These are phyloP conservation scores for Tapera naevia DNA, from an alignment of 2,797 vertebrate genomes.

Conservation along the genomic window DNA sequence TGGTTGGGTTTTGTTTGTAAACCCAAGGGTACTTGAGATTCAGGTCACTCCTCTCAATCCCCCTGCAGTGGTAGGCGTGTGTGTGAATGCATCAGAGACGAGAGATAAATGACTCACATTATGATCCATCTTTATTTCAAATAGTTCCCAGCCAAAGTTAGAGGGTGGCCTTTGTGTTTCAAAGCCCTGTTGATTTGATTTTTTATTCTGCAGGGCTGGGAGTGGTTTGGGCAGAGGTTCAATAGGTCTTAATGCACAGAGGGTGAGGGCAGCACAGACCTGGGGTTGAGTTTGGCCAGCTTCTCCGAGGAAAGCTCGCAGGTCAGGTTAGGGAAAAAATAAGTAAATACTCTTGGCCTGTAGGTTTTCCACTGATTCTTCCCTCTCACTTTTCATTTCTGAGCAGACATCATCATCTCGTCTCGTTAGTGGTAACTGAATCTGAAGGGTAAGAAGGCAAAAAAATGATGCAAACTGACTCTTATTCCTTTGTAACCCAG, in stretches of 20 bases:
- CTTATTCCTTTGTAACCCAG: neutral
- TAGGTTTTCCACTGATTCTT: neutral
- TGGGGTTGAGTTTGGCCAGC: neutral
- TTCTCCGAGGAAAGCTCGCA: neutral
- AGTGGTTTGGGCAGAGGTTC: neutral
- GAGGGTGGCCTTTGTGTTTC: slow-evolving; percentile 40
- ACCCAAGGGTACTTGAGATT: slow-evolving; percentile 56
- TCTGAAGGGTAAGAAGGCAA: slow-evolving; percentile 17
- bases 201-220: neutral
- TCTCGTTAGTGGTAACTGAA: slow-evolving; percentile 1
- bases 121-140: slow-evolving; percentile 62
- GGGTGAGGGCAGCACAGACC: neutral
- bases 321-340: neutral
- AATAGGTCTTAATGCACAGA: neutral
- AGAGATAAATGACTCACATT: slow-evolving; percentile 57
- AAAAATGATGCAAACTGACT: slow-evolving; percentile 3
- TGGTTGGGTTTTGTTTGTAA: slow-evolving; percentile 41
- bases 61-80: slow-evolving; percentile 45
- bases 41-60: slow-evolving; percentile 58
- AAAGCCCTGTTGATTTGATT: slow-evolving; percentile 11
- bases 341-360: neutral
- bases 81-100: slow-evolving; percentile 50
- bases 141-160: neutral
- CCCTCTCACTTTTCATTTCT: neutral
- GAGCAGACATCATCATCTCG: neutral